phyloP scores from a whole-genome alignment of 1,140 invertebrate species.

The Magallana angulata region DNA sequence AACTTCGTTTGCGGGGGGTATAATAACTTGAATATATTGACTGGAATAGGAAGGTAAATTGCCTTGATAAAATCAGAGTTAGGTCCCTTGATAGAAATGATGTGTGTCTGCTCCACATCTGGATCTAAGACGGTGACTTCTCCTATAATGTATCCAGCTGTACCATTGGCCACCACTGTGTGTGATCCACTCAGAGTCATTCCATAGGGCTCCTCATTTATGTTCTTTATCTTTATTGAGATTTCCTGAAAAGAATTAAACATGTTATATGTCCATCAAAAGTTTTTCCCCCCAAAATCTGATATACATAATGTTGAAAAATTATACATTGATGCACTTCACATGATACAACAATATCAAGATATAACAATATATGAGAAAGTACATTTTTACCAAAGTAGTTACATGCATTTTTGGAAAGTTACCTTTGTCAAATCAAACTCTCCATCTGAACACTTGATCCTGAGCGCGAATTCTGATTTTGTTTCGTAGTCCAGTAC shows the following conservation, averaged over 20 bases:
- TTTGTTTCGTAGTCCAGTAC: constrained; percentile 60
- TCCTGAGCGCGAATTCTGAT: constrained; percentile 28
- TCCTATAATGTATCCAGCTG: constrained; percentile 55
- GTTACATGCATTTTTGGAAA: too few species aligned
- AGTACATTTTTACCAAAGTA: too few species aligned
- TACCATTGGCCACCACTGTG: constrained; percentile 56
- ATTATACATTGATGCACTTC: too few species aligned
- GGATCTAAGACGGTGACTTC: constrained; percentile 59
- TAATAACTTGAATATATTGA: too few species aligned
- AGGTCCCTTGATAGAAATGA: constrained; percentile 56
- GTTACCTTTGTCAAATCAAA: constrained; percentile 62
- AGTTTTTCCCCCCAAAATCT: too few species aligned
- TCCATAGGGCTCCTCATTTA: constrained; percentile 66
- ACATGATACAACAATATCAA: too few species aligned
- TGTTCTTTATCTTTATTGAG: constrained; percentile 57
- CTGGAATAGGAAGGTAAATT: not conserved
- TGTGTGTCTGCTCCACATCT: constrained; percentile 63
- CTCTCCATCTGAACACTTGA: constrained; percentile 66
- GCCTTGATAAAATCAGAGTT: constrained; percentile 68
- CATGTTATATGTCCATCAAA: not conserved
- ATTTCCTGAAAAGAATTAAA: constrained; percentile 51
- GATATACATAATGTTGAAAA: too few species aligned
- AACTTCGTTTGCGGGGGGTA: too few species aligned
- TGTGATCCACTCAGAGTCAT: constrained; percentile 62
- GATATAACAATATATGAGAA: too few species aligned